A percentile compares a stretch with the other conserved stretches of the same genome.
phyloP scores from a whole-genome alignment of 2,113 vertebrate species.

The Rhinolophus sinicus region DNA sequence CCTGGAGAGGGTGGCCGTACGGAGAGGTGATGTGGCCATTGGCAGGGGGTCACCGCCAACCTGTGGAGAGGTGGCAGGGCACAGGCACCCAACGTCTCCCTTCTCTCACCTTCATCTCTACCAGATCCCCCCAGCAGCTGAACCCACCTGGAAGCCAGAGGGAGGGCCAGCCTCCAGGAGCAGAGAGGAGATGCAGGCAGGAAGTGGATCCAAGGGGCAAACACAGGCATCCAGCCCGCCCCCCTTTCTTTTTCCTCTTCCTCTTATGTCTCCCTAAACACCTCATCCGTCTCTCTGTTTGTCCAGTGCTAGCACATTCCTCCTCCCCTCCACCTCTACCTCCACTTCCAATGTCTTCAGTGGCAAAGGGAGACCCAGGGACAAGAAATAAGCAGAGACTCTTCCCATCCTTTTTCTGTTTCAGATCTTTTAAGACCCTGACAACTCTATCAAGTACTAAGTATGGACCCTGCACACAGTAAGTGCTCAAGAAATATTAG shows the following conservation, averaged over 20 bases:
- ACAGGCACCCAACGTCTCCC: background rate
- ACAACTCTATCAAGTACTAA: background rate
- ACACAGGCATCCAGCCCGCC: background rate
- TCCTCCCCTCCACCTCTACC: background rate
- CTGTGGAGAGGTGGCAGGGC: background rate
- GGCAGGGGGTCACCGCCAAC: background rate
- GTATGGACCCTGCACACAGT: background rate
- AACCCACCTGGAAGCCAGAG: background rate
- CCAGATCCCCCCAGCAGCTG: background rate
- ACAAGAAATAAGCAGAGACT: background rate
- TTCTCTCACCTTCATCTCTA: background rate
- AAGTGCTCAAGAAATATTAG: background rate
- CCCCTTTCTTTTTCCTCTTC: background rate
- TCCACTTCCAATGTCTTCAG: background rate
- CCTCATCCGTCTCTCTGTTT: background rate
- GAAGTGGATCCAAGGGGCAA: background rate
- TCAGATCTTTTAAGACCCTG: background rate
- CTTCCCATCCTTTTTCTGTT: background rate
- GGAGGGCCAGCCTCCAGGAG: background rate
- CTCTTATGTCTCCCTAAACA: background rate
- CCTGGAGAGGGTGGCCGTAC: background rate
- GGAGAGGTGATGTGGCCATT: background rate
- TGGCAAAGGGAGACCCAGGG: background rate
- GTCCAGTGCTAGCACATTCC: accelerated
- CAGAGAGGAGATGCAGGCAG: background rate